These are phyloP conservation scores for Horisme vitalbata DNA, from an alignment of 2,888 invertebrate species.

Conservation along the genomic window DNA sequence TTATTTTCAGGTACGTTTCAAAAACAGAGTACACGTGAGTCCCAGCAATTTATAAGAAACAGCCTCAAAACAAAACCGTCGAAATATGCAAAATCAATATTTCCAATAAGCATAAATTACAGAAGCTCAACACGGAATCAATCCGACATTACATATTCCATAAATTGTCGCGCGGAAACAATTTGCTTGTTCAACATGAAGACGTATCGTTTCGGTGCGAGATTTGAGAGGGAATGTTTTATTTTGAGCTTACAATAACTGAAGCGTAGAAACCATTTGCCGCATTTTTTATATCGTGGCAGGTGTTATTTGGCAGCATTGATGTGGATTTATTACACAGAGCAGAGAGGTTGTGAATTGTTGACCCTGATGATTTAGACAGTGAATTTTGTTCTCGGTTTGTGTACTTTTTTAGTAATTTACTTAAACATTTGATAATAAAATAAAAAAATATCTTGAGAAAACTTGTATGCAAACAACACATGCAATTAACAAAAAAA, in stretches of 20 bases:
- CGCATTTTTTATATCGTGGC: no score
- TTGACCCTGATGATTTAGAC: no score
- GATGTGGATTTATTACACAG: no score
- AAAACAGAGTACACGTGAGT: constrained; percentile 9
- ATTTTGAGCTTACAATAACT: not conserved
- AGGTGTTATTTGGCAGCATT: no score
- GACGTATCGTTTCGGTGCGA: constrained; percentile 43
- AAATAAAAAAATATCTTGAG: no score
- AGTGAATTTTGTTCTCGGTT: no score
- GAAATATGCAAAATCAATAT: constrained; percentile 27
- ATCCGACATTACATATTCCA: constrained; percentile 49
- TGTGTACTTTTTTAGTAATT: no score
- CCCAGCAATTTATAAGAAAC: constrained; percentile 16
- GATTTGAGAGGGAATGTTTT: constrained; percentile 22
- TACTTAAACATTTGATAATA: no score
- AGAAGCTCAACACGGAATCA: constrained; percentile 35
- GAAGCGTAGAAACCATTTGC: no score
- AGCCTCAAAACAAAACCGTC: constrained; percentile 15
- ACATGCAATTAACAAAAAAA: no score
- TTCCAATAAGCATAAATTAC: constrained; percentile 32
- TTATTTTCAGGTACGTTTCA: constrained; percentile 21
- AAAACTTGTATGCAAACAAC: no score
- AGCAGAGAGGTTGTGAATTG: no score
- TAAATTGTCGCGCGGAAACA: constrained; percentile 71
- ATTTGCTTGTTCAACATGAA: constrained; percentile 67